phyloP scores from a whole-genome alignment of 2,113 vertebrate genomes.

The Zapus hudsonius region DNA sequence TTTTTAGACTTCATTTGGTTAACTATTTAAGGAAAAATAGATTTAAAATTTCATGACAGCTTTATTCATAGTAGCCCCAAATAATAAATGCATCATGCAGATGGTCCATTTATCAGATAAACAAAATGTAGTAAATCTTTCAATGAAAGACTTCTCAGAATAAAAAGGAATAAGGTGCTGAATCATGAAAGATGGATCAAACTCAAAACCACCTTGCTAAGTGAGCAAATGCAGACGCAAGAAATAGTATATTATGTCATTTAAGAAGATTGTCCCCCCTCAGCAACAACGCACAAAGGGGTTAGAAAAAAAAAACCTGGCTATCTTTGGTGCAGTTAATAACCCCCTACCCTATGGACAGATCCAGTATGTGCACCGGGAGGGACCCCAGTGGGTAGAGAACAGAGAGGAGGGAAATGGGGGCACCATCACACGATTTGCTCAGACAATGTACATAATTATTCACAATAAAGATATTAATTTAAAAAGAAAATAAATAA shows the following conservation, averaged over 20 bases:
- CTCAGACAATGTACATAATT: no score
- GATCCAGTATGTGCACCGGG: no score
- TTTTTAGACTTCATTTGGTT: conserved; percentile 2
- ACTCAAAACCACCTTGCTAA: background rate
- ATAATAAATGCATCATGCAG: background rate
- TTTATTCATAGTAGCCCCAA: conserved; percentile 29
- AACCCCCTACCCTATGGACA: no score
- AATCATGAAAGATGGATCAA: background rate
- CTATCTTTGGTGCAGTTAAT: no score
- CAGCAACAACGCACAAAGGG: no score
- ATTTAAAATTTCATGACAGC: conserved; percentile 30
- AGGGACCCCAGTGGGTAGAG: no score
- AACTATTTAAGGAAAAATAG: background rate
- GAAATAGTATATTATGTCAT: background rate
- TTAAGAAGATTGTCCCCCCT: no score
- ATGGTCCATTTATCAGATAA: background rate
- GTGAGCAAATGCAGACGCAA: background rate
- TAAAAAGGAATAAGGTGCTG: background rate
- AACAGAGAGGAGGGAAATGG: no score
- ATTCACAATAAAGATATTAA: no score
- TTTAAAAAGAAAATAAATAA: no score
- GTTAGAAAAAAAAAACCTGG: no score
- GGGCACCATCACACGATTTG: no score
- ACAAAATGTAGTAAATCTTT: background rate
- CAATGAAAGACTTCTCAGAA: background rate